Evolutionary conservation across 92 coral and sea anemone species (phyloP).

Genomic region (Micromussa lordhowensis): DNA sequence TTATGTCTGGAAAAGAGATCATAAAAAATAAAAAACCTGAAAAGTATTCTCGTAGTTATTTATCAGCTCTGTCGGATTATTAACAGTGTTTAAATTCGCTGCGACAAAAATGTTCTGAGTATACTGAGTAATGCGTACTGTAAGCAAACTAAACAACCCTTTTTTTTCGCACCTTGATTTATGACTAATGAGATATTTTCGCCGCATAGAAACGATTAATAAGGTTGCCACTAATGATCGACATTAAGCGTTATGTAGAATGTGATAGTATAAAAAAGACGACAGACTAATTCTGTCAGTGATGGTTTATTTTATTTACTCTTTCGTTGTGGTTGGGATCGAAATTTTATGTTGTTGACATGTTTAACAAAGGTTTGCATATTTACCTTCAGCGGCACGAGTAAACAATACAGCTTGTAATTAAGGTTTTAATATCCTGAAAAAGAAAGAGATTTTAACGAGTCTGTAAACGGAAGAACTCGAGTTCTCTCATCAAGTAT

Average conservation of each 20-base stretch:
- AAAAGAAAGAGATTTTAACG: conserved; percentile 1
- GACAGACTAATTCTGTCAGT: not conserved
- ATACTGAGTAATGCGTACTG: no score
- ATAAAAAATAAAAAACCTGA: no score
- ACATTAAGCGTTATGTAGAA: not conserved
- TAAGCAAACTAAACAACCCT: not conserved
- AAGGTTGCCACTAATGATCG: not conserved
- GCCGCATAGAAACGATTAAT: not conserved
- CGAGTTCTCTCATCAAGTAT: not conserved
- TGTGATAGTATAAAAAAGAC: not conserved
- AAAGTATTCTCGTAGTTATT: no score
- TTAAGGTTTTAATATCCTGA: not conserved
- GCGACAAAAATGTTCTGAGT: no score
- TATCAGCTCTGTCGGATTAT: not conserved
- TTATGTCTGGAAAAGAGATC: no score
- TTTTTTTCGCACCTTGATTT: not conserved
- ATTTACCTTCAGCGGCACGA: not conserved
- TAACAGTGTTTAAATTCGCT: not conserved
- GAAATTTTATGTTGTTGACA: not conserved
- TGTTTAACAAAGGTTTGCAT: not conserved
- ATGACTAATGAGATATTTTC: not conserved
- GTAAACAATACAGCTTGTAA: not conserved
- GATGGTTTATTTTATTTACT: not conserved
- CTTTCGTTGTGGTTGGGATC: not conserved
- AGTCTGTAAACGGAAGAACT: conserved; percentile 5